Evolutionary conservation across 2,113 vertebrate genomes (phyloP), one percentile per base, ranked within the genome.

Genomic region (Myrmophylax atrothorax): DNA sequence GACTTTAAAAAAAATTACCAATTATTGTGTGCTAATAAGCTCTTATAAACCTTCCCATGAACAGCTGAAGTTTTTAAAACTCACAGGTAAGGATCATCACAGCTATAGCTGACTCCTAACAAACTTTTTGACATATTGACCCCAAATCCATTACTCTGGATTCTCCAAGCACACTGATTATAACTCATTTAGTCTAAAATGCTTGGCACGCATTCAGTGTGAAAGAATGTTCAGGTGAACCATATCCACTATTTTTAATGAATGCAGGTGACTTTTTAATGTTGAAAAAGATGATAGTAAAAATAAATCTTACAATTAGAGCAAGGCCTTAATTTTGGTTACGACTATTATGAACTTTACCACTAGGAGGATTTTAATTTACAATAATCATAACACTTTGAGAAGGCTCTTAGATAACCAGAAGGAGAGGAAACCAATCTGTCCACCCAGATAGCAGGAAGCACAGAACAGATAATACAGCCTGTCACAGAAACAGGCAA

Each of bases 401-500:
- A 88, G 24, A 95, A 95, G 60, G 75, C 33, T 70, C 60, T 90
- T 87, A 26, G n/a, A 23, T 31, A 78, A 81, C 14, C 18, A 79
- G 38, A 33, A 84, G 64, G 22, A 96, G 46, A 95, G 35, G 84
- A 96, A 97, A 95, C 50, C 31, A 56, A 87, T 89, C 89, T 73
- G 58, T 94, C 90, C 96, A 52, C 74, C 67, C 69, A 91, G 78
- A 96, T 0, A 95, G 90, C 9, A 67, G 89, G 88, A 93, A 95
- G 92, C 85, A 96, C 35, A 28, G 89, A 97, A 97, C 16, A 26
- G 91, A 91, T 87, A 97, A 97, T 59, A 94, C 88, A 96, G 95
- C 94, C 95, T 94, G 94, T 97, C 97, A 97, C 84, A 91, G 95
- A 97, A 97, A 84, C 7, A 96, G 97, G 96, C 94, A 96, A 56